Evolutionary conservation across 2,113 vertebrate species (phyloP), one percentile per base, ranked within the genome.

Genomic region (Prunella himalayana): DNA sequence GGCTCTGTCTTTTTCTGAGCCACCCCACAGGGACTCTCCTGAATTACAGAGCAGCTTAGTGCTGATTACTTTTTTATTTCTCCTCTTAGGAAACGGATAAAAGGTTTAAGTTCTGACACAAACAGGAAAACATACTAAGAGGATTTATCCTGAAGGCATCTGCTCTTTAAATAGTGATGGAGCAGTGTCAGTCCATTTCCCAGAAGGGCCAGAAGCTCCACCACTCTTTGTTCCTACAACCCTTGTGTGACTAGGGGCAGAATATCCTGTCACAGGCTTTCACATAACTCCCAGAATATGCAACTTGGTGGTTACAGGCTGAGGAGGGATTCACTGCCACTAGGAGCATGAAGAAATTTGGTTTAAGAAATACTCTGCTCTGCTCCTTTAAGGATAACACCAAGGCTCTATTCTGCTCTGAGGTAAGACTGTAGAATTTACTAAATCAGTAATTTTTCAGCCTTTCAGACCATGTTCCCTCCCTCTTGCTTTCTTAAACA

Each of bases 81-180:
- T 98, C 86, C 78, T 97, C 94, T 97, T 96, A 96, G 94, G 96
- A 98, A 98, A 81, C 91, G 86, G 95, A 97, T 96, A 92, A 98
- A 98, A 97, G 92, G 94, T 94, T 95, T 94, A 95, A 97, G 97
- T 95, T 88, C 92, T 97, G 96, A 97, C 94, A 96, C 96, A 98
- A 98, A 98, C 98, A 98, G 98, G 98, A 98, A 98, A 97, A 91
- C 95, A 94, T 57, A 14, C 78, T 96, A 95, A 97, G 97, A 95
- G 94, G 83, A 69, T 96, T 97, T 97, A 94, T 97, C 96, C 95
- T 75, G 80, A 90, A 97, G 95, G 93, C 97, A 97, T 94, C 86
- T 95, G 90, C 95, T 97, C 97, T 97, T 96, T 97, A 97, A 98
- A 98, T 96, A 97, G 96, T 95, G 91, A 86, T 91, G 13, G 39